Base-by-base conservation (phyloP, 30 jellyfish, hydroid and myxozoan species). In the Hydractinia symbiolongicarpus region DNA sequence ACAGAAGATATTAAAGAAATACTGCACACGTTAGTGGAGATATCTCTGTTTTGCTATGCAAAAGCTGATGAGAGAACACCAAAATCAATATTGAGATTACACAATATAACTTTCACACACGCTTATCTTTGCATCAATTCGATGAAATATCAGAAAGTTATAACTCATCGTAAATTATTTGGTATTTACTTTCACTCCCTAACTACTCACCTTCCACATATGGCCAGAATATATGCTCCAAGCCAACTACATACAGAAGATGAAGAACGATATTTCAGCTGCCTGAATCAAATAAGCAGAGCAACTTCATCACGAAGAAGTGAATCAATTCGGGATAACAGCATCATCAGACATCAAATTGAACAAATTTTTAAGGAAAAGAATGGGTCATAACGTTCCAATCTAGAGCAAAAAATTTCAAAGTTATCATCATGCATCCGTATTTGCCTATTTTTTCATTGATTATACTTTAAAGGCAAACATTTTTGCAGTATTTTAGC, bases 191-290 rank as follows among this genome's bases (percentile, higher is more conserved):
- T 58, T 16, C 3, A 58, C 69, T 58, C 3, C 15, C 15, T 58
- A 11, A 11, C 69, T 11, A 58, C 69, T 58, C 69, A 58, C 69
- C 69, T 58, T 16, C 69, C 69, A 3, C 69, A 58, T 0, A 58
- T 58, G 69, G 69, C 69, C 15, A 58, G 69, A 58, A 13, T 58
- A 11, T 58, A 58, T 58, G 69, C 69, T 30, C 69, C 69, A 58
- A 58, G 69, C 19, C 1, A 58, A 16, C 69, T 58, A 1, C 69
- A 58, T 58, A 58, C 69, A 11, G 69, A 58, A 58, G 69, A 58
- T 58, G 69, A 57, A n/a, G 68, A 57, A 57, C 10, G 68, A n/a
- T 9, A 9, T 10, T 57, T 57, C 68, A 57, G 68, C 68, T 9
- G 13, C 10, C 68, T 57, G 68, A 58, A 58, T 58, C 69, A 58